Conservation (phyloP, 1,140 invertebrate genomes). For the Eueides isabella region DNA sequence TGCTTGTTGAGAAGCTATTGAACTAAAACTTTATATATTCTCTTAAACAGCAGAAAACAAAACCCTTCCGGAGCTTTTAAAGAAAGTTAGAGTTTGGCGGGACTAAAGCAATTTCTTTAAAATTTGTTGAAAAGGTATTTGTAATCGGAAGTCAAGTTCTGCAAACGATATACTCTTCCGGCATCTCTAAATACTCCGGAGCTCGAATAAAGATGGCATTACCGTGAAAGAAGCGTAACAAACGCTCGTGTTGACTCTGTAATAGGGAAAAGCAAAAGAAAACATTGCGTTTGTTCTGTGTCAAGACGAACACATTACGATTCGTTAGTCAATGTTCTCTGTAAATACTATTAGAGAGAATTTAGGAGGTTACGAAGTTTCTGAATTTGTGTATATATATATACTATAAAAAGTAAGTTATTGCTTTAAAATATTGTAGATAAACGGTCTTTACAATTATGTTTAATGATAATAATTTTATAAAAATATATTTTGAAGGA, state of each 20-base stretch:
- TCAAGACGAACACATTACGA: slow-evolving; percentile 43
- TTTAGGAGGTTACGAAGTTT: slow-evolving; percentile 3
- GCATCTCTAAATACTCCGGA: neutral
- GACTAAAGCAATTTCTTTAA: neutral
- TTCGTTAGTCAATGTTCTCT: slow-evolving; percentile 50
- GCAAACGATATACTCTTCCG: neutral
- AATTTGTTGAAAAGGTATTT: slow-evolving; percentile 7
- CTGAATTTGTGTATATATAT: neutral
- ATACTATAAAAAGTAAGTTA: too few relatives aligned
- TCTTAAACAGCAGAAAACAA: slow-evolving; percentile 44
- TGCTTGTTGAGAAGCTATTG: slow-evolving; percentile 59
- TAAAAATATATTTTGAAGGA: neutral
- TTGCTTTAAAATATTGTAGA: too few relatives aligned
- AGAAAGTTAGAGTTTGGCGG: neutral
- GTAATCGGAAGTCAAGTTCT: slow-evolving; percentile 10
- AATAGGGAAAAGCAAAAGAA: slow-evolving; percentile 41
- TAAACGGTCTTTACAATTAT: too few relatives aligned
- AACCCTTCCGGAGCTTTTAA: neutral
- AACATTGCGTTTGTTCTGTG: slow-evolving; percentile 44
- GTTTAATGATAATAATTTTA: too few relatives aligned
- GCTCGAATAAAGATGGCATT: neutral
- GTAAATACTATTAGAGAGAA: slow-evolving; percentile 45
- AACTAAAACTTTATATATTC: slow-evolving; percentile 61
- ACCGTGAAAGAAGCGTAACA: neutral
- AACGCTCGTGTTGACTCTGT: slow-evolving; percentile 44